Conservation (phyloP, 2,888 invertebrate genomes). For the Temnothorax ravouxi region DNA sequence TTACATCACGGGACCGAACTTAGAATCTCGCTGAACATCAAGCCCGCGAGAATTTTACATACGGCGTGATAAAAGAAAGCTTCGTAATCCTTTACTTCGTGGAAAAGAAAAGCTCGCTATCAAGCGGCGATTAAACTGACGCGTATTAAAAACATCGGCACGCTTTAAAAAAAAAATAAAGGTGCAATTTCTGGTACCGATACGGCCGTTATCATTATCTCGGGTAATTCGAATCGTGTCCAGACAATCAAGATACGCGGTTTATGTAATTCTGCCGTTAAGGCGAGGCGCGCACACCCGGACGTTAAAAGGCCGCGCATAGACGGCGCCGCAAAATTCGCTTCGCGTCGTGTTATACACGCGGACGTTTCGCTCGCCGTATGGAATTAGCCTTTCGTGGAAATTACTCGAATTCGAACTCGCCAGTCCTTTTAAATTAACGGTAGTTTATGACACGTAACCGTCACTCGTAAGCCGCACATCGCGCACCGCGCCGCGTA, state of each 20-base stretch:
- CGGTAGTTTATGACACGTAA: constrained; percentile 37
- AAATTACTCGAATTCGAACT: constrained; percentile 52
- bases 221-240: constrained; percentile 36
- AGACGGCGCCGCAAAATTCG: constrained; percentile 52
- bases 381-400: constrained; percentile 57
- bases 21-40: not conserved
- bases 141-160: constrained; percentile 26
- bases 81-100: not conserved
- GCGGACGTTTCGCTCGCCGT: constrained; percentile 36
- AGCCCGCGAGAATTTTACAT: not conserved
- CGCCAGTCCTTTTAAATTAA: constrained; percentile 53
- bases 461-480: constrained; percentile 30
- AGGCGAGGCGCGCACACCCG: constrained; percentile 7
- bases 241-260: constrained; percentile 42
- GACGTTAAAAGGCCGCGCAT: constrained; percentile 31
- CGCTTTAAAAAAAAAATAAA: not conserved
- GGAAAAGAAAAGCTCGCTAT: not conserved
- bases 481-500: constrained; percentile 29
- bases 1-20: not conserved
- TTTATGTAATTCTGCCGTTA: constrained; percentile 51
- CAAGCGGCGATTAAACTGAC: constrained; percentile 52
- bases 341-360: constrained; percentile 51
- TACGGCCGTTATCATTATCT: constrained; percentile 42
- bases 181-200: constrained; percentile 12
- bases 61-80: not conserved